Base-by-base conservation (phyloP, 2,888 invertebrate genomes). In the Ectemnius lituratus region DNA sequence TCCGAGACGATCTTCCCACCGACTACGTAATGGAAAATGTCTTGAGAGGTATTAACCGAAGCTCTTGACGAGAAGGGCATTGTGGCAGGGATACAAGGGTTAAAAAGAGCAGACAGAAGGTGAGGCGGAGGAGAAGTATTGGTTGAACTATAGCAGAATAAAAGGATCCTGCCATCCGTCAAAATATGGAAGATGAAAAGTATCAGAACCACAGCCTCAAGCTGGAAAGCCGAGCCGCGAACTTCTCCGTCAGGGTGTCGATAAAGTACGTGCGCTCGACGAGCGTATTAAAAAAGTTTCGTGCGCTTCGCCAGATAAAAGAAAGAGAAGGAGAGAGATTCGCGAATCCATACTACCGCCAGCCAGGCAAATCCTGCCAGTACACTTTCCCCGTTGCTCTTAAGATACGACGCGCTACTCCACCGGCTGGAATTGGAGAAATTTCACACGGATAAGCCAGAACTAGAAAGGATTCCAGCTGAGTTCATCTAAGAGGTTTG, bases 121-220 rank as follows among this genome's bases (percentile, higher is more conserved):
- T 14, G 13, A 18, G 0, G 11, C n/a, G n/a, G 65, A 28, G 28
- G 20, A 2, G 23, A 64, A 56, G 52, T 69, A 67, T 64, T 57
- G 69, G 28, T 67, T 16, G 37, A 67, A 49, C 63, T 70, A 63
- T 59, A 73, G 27, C 20, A 8, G 61, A 64, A 67, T 28, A 61
- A 69, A 69, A 69, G 66, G 66, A 67, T 70, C 74, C 56, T 67
- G 60, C 75, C 45, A 76, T 75, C 74, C 70, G 67, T 76, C 76
- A 74, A 67, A 70, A 49, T 64, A 23, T 65, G 59, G 63, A 59
- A 47, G 62, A 76, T 70, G 76, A 74, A 74, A 70, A 62, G 63
- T 62, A 67, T 73, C 67, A 69, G 49, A 37, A 52, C 23, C 46
- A 16, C 52, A 37, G 37, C 37, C 52, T 16, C 52, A 16, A 14